phyloP scores from a whole-genome alignment of 2,113 vertebrate species.

The Trematomus loennbergii region DNA sequence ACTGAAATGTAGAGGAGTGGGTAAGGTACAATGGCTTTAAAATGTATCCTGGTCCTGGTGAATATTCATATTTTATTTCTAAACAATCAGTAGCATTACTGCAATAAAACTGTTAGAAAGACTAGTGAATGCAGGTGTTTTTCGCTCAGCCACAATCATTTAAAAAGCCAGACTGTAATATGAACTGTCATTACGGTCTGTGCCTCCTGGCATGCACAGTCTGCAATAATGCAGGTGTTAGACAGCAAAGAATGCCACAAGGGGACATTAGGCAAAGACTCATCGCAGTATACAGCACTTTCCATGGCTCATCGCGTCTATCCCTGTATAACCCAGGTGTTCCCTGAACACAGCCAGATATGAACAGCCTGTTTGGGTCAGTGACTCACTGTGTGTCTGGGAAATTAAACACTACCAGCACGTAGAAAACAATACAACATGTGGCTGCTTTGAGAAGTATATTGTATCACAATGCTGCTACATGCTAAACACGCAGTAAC shows the following conservation, averaged over 20 bases:
- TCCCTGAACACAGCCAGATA: conserved; percentile 48
- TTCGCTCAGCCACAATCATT: conserved; percentile 32
- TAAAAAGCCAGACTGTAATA: conserved; percentile 60
- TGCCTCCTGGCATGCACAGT: conserved; percentile 33
- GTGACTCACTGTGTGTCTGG: conserved; percentile 67
- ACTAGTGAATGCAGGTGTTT: conserved; percentile 22
- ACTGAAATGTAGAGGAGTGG: not conserved
- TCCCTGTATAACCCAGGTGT: conserved; percentile 62
- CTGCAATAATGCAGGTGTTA: conserved; percentile 65
- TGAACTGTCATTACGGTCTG: conserved; percentile 67
- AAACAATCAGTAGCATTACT: not conserved
- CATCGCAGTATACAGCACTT: conserved; percentile 35
- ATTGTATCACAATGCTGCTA: not conserved
- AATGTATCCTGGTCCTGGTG: not conserved
- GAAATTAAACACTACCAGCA: conserved; percentile 16
- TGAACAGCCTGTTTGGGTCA: conserved; percentile 43
- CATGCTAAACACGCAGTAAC: not conserved
- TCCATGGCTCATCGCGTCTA: conserved; percentile 37
- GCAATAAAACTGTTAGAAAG: conserved; percentile 5
- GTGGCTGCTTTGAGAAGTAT: not conserved
- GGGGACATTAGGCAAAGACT: conserved; percentile 48
- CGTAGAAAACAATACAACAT: not conserved
- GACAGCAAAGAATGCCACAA: conserved; percentile 42
- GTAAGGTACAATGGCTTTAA: not conserved
- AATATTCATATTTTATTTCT: not conserved